These are phyloP conservation scores for Panagrolaimus sp. DNA, from an alignment of 1,140 invertebrate species.

Conservation along the genomic window DNA sequence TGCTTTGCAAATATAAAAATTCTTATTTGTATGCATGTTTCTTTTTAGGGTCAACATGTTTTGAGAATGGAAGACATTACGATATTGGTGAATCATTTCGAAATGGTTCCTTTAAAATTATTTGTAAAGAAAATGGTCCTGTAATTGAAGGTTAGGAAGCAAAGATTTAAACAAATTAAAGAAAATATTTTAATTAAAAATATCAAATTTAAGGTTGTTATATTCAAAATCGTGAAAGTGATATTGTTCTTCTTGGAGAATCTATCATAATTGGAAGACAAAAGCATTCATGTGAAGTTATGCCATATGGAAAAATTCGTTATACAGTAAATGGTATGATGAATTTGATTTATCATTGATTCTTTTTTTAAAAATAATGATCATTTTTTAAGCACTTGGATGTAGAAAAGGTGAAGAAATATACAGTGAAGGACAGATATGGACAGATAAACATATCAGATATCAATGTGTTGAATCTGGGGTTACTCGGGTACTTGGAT, in stretches of 20 bases:
- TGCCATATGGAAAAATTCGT: conserved; percentile 52
- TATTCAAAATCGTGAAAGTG: conserved; percentile 46
- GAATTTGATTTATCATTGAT: conserved; percentile 23
- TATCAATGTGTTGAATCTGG: conserved; percentile 51
- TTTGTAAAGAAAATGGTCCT: conserved; percentile 51
- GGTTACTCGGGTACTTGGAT: conserved; percentile 46
- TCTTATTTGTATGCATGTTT: neutral
- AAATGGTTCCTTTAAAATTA: conserved; percentile 57
- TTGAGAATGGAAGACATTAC: conserved; percentile 57
- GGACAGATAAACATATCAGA: conserved; percentile 58
- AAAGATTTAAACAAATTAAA: neutral
- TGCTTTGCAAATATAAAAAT: neutral
- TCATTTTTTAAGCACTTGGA: conserved; percentile 48
- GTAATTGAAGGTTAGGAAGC: conserved; percentile 42
- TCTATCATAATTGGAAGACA: conserved; percentile 49
- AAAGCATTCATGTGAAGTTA: conserved; percentile 48
- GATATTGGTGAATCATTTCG: conserved; percentile 55
- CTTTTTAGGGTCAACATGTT: conserved; percentile 55
- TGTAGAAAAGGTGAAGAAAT: conserved; percentile 47
- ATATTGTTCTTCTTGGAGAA: conserved; percentile 51
- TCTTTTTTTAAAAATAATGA: conserved; percentile 23
- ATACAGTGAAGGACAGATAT: conserved; percentile 51
- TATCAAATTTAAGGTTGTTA: conserved; percentile 50
- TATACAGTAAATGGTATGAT: conserved; percentile 52
- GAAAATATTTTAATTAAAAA: neutral